Evolutionary conservation across 2,888 invertebrate species (phyloP), one percentile per base, ranked within the genome.

Genomic region (Aspidapion aeneum): DNA sequence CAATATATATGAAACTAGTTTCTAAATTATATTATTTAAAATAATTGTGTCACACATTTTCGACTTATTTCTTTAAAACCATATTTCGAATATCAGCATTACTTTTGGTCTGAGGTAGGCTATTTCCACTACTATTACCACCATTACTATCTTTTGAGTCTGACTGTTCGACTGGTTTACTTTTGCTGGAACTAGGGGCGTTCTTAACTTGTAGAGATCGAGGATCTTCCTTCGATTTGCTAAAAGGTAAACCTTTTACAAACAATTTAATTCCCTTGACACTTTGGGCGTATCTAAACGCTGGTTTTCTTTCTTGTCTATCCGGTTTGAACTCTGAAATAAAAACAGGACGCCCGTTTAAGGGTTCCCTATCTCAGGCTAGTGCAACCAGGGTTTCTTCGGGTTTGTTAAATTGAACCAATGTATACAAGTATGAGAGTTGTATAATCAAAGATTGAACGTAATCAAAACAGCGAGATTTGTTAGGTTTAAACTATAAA

Each of bases 181-280:
- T n/a, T n/a, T n/a, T n/a, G n/a, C n/a, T n/a, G n/a, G n/a, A n/a
- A n/a, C n/a, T n/a, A n/a, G n/a, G n/a, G n/a, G n/a, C n/a, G n/a
- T n/a, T 55, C 9, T 63, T 55, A 22, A 58, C 22, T 18, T 58
- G 58, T 5, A 58, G 16, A 22, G 50, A 18, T 19, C 50, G 55
- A 20, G 9, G 57, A 21, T 16, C 58, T 60, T 16, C 35, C 48
- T 58, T 86, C 86, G 87, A 90, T 73, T 87, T 83, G 3, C 86
- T 83, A 65, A 85, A 83, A 0, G 96, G 90, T 19, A 98, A 78
- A 77, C 92, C 91, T 79, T 87, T 90, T 0, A 98, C 86, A 75
- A 98, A 98, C 50, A 98, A 81, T 76, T 98, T 98, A 73, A 93
- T 94, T 70, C 88, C 89, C 81, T 98, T 98, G 16, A 89, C 74